phyloP scores from a whole-genome alignment of 2,797 vertebrate species.

The Enteromius radiatus region DNA sequence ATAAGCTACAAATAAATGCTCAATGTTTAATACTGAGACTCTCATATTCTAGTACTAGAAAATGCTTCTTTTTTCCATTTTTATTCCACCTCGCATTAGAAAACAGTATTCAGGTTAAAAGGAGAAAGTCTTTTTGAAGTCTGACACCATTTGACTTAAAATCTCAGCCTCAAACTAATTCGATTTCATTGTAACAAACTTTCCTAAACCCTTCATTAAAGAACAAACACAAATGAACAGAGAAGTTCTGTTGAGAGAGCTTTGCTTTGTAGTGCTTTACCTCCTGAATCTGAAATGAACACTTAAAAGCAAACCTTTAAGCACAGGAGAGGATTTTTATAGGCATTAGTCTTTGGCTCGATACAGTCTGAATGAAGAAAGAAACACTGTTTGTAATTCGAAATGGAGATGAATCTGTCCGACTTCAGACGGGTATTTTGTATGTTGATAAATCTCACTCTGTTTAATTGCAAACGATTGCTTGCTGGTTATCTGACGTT shows the following conservation, averaged over 20 bases:
- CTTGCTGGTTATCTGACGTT: constrained; percentile 60
- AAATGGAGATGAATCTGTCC: constrained; percentile 13
- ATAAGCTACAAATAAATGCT: neutral
- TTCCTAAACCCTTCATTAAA: constrained; percentile 16
- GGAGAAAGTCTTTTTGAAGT: neutral
- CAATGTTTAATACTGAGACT: neutral
- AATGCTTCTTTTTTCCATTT: neutral
- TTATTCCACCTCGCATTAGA: neutral
- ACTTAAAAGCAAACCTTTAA: constrained; percentile 24
- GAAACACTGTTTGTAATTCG: constrained; percentile 12
- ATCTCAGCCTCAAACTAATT: neutral
- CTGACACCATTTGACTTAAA: neutral
- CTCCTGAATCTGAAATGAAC: constrained; percentile 24
- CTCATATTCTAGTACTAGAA: neutral
- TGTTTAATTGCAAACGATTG: constrained; percentile 63
- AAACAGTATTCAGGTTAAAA: neutral
- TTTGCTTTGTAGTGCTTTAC: constrained; percentile 19
- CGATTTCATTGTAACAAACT: neutral
- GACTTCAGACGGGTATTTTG: constrained; percentile 28
- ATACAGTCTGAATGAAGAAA: constrained; percentile 9
- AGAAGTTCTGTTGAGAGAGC: neutral
- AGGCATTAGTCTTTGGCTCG: neutral
- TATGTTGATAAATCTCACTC: constrained; percentile 51
- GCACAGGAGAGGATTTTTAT: neutral
- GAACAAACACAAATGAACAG: constrained; percentile 1